Base-by-base conservation (phyloP, 2,797 vertebrate species). In the Siniperca scherzeri region DNA sequence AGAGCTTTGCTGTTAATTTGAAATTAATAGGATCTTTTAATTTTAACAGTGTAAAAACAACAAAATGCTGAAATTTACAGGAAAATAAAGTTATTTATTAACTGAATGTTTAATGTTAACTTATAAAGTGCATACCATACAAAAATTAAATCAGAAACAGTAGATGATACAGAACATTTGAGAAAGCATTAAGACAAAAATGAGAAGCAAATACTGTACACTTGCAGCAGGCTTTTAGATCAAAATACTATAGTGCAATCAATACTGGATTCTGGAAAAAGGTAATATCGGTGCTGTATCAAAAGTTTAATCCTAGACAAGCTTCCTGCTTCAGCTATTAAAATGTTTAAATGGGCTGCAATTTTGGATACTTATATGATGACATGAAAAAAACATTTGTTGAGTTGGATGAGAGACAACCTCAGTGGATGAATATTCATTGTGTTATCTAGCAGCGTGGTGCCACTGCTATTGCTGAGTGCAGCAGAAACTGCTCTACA, bases 61-160 rank as follows among this genome's bases (percentile, higher is more conserved):
- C 2, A 64, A 72, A 52, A 33, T 38, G 1, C 3, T 38, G 2
- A 25, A 22, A 25, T 46, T 38, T 40, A 60, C 1, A 38, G 7
- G 5, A 19, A 30, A 76, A 16, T 42, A 13, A 17, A 60, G 46
- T 33, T 0, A 75, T 62, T 60, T 77, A 74, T 65, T 60, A 4
- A 27, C 8, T 11, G 3, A 48, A 10, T 46, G 17, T 68, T 65
- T 44, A 14, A 38, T n/a, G 9, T 59, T 7, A 21, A 40, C 1
- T 46, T 8, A 55, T 70, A 76, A 81, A 70, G 33, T 70, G 52
- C 68, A 76, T 11, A 44, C 0, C 5, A 7, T 19, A 42, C 13
- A 57, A 30, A 57, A 21, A 25, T 30, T 4, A 25, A 60, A 11
- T 2, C 30, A 61, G 2, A 21, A 13, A 61, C 1, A 1, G 16